phyloP scores from a whole-genome alignment of 2,888 invertebrate species.

The Harpalus rufipes region DNA sequence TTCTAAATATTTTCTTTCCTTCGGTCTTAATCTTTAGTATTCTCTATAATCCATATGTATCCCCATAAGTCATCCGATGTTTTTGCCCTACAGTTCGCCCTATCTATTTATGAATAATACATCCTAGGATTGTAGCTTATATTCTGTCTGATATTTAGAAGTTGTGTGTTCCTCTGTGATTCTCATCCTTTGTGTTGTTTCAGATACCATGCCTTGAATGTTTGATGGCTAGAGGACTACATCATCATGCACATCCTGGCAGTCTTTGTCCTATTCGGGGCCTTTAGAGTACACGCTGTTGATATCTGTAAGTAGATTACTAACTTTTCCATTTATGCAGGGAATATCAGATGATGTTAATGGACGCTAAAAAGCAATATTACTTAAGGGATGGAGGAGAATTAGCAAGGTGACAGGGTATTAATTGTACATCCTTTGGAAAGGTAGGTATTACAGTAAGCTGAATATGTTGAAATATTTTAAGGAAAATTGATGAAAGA shows the following conservation, averaged over 20 bases:
- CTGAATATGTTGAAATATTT: not conserved
- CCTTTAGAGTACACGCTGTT: conserved; percentile 31
- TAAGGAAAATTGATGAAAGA: not conserved
- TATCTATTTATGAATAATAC: not conserved
- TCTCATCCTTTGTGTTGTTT: conserved; percentile 38
- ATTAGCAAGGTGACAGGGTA: not conserved
- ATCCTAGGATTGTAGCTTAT: not conserved
- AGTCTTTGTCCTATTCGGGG: conserved; percentile 22
- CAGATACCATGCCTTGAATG: conserved; percentile 66
- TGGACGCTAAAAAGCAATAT: conserved; percentile 4
- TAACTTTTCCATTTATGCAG: conserved; percentile 27
- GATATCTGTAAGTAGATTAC: conserved; percentile 65
- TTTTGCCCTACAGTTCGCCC: not conserved
- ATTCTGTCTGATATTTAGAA: conserved; percentile 8
- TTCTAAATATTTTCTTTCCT: not conserved
- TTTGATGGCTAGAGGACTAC: conserved; percentile 58
- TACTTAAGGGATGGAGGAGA: conserved; percentile 1
- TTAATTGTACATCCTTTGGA: not conserved
- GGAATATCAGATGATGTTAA: not conserved
- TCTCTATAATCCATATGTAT: not conserved
- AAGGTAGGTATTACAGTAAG: not conserved
- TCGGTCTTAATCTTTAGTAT: not conserved
- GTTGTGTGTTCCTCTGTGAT: conserved; percentile 6
- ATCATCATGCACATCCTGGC: conserved; percentile 42
- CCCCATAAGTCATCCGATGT: not conserved